Conservation (phyloP, 1,140 invertebrate species). For the Drosophila grimshawi region DNA sequence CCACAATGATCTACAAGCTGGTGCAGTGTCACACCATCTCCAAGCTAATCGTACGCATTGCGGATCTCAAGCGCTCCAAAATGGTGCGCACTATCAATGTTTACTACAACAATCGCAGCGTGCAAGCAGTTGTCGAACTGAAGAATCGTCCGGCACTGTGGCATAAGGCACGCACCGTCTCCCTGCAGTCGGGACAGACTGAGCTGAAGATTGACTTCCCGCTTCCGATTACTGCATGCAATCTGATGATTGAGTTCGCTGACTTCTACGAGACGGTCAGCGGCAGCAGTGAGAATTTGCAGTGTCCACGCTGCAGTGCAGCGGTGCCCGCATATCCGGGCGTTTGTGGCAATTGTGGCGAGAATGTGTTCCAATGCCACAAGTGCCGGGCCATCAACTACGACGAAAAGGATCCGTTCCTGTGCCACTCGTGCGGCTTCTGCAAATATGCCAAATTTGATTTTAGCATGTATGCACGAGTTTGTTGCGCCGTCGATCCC, state of each 20-base stretch:
- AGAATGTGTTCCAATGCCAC: slow-evolving; percentile 99
- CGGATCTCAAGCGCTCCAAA: slow-evolving; percentile 97
- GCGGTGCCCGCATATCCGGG: slow-evolving; percentile 98
- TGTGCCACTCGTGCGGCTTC: slow-evolving; percentile 99
- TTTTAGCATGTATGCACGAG: slow-evolving; percentile 94
- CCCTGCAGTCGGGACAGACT: slow-evolving; percentile 94
- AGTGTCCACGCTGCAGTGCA: slow-evolving; percentile 97
- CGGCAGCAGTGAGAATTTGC: slow-evolving; percentile 94
- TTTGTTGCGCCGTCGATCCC: slow-evolving; percentile 97
- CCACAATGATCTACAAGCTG: slow-evolving; percentile 98
- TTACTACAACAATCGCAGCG: slow-evolving; percentile 98
- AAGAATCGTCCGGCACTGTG: slow-evolving; percentile 95
- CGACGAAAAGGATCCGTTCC: slow-evolving; percentile 99
- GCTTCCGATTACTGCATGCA: slow-evolving; percentile 97
- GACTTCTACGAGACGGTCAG: slow-evolving; percentile 97
- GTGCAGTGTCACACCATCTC: slow-evolving; percentile 97
- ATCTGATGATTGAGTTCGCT: slow-evolving; percentile 99
- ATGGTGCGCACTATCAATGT: slow-evolving; percentile 98
- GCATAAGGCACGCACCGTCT: slow-evolving; percentile 98
- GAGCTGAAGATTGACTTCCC: slow-evolving; percentile 98
- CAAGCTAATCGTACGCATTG: slow-evolving; percentile 96
- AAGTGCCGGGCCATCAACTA: slow-evolving; percentile 99
- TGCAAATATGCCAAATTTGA: slow-evolving; percentile 99
- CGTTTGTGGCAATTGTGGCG: slow-evolving; percentile 98
- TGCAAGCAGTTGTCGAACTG: slow-evolving; percentile 98